phyloP scores from a whole-genome alignment of 2,797 vertebrate species.

The Typhlichthys subterraneus region DNA sequence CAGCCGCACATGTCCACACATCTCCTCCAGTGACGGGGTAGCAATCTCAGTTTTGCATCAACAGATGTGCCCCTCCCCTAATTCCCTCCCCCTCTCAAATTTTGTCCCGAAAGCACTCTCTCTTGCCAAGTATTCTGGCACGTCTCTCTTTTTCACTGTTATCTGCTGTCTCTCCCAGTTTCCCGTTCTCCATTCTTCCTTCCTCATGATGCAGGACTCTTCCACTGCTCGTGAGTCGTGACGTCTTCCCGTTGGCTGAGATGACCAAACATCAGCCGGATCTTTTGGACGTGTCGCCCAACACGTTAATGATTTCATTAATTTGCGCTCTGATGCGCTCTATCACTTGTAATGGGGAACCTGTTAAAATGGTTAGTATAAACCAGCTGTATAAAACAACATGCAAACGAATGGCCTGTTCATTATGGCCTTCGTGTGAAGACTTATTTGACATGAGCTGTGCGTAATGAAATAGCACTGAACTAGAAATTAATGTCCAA shows the following conservation, averaged over 20 bases:
- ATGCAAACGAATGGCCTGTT: slow-evolving; percentile 32
- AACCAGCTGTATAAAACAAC: slow-evolving; percentile 11
- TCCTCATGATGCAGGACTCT: slow-evolving; percentile 39
- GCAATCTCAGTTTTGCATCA: background rate
- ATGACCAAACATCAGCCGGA: slow-evolving; percentile 45
- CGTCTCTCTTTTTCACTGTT: background rate
- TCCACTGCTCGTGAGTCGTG: slow-evolving; percentile 22
- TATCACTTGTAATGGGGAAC: slow-evolving; percentile 51
- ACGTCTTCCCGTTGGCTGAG: slow-evolving; percentile 42
- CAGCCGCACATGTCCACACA: slow-evolving; percentile 60
- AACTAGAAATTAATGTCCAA: no score
- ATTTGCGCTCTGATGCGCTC: slow-evolving; percentile 61
- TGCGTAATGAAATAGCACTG: background rate
- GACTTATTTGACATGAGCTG: slow-evolving; percentile 42
- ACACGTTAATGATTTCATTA: slow-evolving; percentile 70
- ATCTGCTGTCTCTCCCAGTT: background rate
- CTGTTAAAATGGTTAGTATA: slow-evolving; percentile 30
- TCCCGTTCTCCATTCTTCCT: slow-evolving; percentile 11
- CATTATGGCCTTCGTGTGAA: slow-evolving; percentile 38
- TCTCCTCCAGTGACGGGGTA: slow-evolving; percentile 56
- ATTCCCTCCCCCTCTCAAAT: background rate
- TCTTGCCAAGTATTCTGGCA: no score
- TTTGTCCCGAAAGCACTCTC: no score
- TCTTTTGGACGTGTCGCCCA: slow-evolving; percentile 48
- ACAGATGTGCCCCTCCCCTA: background rate